Percentiles rank a stretch among this genome's conserved stretches.
These are phyloP conservation scores for Prietella phreatophila DNA, from an alignment of 2,113 vertebrate species.

Conservation along the genomic window DNA sequence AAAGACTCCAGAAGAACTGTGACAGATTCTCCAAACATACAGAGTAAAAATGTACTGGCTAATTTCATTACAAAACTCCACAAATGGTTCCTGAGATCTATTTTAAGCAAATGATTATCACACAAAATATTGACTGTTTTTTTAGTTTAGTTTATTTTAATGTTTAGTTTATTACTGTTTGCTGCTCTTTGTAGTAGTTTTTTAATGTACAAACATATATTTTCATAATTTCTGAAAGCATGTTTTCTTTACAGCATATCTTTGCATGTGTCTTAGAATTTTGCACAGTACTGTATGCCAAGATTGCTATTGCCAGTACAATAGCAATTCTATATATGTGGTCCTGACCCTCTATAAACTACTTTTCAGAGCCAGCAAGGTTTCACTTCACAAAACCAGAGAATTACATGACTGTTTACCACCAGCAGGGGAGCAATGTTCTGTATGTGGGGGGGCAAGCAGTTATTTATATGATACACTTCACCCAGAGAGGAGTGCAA, in stretches of 20 bases:
- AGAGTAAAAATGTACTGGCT: neutral
- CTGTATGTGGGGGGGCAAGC: conserved; percentile 74
- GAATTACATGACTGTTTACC: conserved; percentile 73
- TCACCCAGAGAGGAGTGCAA: conserved; percentile 65
- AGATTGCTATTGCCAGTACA: neutral
- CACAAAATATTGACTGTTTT: neutral
- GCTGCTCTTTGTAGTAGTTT: neutral
- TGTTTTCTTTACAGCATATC: neutral
- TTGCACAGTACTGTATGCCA: neutral
- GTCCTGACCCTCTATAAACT: neutral
- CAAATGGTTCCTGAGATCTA: neutral
- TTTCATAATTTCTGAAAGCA: neutral
- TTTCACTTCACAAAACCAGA: conserved; percentile 70
- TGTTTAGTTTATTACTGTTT: neutral
- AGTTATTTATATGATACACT: conserved; percentile 69
- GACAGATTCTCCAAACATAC: neutral
- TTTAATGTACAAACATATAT: neutral
- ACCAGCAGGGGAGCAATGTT: conserved; percentile 69
- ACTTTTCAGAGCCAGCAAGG: conserved; percentile 65
- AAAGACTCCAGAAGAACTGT: neutral
- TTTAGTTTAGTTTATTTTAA: too few relatives aligned
- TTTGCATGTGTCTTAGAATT: neutral
- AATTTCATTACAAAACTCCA: neutral
- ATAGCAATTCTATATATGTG: neutral
- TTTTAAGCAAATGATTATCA: neutral